phyloP scores from a whole-genome alignment of 2,797 vertebrate species.

The Rhinoraja longicauda region DNA sequence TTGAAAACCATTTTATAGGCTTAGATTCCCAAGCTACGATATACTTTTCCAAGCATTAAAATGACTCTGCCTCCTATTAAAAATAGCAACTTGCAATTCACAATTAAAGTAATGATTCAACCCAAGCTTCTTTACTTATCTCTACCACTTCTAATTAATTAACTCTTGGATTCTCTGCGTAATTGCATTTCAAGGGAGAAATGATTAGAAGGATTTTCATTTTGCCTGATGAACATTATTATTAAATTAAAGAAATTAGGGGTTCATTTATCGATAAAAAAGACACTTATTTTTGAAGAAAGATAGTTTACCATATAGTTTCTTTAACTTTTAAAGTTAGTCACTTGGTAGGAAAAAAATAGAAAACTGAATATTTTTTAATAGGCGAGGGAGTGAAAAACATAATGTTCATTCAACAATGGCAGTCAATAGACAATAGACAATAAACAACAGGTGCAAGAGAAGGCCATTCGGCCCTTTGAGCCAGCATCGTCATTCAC shows the following conservation, averaged over 20 bases:
- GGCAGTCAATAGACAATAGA: too few species aligned
- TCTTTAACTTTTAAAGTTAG: not conserved
- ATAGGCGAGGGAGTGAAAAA: too few species aligned
- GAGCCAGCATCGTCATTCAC: too few species aligned
- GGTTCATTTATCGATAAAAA: not conserved
- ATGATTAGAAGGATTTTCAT: not conserved
- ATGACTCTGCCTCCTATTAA: too few species aligned
- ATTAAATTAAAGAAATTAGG: not conserved
- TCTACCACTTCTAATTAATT: not conserved
- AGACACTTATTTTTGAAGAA: not conserved
- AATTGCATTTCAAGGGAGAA: not conserved
- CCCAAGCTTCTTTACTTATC: not conserved
- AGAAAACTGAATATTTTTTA: too few species aligned
- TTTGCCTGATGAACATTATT: not conserved
- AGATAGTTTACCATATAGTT: not conserved
- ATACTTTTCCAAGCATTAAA: not conserved
- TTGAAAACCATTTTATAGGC: not conserved
- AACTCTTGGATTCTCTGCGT: not conserved
- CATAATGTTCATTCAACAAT: too few species aligned
- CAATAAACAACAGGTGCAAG: too few species aligned
- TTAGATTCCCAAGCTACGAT: not conserved
- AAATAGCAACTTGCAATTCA: not conserved
- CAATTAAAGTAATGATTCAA: not conserved
- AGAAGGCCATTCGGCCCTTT: too few species aligned
- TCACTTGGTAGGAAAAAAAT: too few species aligned